These are phyloP conservation scores for Avahi laniger DNA, from an alignment of 2,797 vertebrate genomes.

Conservation along the genomic window DNA sequence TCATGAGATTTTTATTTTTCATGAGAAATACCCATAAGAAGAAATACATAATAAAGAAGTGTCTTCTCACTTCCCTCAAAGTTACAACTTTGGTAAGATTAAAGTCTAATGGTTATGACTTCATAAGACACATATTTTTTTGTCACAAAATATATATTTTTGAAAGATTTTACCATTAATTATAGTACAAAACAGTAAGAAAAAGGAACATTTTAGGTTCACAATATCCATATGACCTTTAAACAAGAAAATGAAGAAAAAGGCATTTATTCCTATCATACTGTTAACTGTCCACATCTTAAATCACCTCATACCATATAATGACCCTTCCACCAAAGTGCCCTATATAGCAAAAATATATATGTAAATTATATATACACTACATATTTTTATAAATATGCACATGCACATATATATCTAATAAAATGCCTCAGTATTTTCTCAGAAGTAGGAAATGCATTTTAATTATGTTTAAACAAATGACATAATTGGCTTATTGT, in stretches of 20 bases:
- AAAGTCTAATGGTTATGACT: conserved; percentile 49
- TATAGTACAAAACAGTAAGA: not conserved
- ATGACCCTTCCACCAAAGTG: not conserved
- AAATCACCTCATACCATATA: not conserved
- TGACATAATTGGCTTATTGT: not conserved
- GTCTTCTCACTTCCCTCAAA: not conserved
- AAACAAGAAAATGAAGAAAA: not conserved
- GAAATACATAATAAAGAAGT: conserved; percentile 34
- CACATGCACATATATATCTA: not conserved
- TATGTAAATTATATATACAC: not conserved
- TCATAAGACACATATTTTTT: not conserved
- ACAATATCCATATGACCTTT: not conserved
- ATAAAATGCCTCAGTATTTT: not conserved
- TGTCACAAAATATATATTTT: conserved; percentile 7
- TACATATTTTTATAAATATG: not conserved
- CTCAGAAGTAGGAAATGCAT: not conserved
- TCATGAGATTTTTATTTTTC: conserved; percentile 56
- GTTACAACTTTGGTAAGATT: conserved; percentile 61
- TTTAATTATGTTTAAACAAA: conserved; percentile 10
- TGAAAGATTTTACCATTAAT: not conserved
- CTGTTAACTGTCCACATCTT: not conserved
- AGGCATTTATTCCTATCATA: not conserved
- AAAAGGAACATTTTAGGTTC: not conserved
- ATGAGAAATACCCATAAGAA: conserved; percentile 3
- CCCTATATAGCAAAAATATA: not conserved